Evolutionary conservation across 1,140 invertebrate genomes (phyloP).

Genomic region (Dendroctonus valens): DNA sequence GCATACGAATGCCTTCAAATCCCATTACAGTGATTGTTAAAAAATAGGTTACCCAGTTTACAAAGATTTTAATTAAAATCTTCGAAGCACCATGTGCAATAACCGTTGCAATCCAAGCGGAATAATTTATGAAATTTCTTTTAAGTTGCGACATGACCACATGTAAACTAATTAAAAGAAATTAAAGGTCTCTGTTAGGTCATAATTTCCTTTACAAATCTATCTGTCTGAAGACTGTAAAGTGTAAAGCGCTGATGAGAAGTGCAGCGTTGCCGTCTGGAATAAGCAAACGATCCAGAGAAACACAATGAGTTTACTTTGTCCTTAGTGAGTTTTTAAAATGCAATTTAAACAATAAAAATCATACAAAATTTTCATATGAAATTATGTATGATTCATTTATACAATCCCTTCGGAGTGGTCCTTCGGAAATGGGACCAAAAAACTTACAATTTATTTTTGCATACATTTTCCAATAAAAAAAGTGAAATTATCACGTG

Average conservation of each 20-base stretch:
- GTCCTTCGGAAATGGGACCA: too few relatives aligned
- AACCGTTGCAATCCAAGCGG: constrained; percentile 25
- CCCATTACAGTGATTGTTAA: too few relatives aligned
- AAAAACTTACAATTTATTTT: too few relatives aligned
- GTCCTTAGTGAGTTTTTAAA: too few relatives aligned
- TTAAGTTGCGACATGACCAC: constrained; percentile 34
- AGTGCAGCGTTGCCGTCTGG: constrained; percentile 2
- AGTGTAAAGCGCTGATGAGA: not conserved
- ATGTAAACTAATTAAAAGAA: constrained; percentile 41
- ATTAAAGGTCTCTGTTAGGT: constrained; percentile 41
- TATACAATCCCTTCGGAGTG: too few relatives aligned
- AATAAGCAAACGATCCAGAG: constrained; percentile 21
- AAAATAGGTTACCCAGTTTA: constrained; percentile 4
- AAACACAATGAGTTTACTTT: not conserved
- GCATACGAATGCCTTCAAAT: too few relatives aligned
- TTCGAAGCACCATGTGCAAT: constrained; percentile 25
- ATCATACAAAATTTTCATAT: too few relatives aligned
- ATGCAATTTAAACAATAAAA: too few relatives aligned
- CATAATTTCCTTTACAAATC: constrained; percentile 46
- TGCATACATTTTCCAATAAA: too few relatives aligned
- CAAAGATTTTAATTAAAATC: constrained; percentile 29
- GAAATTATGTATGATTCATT: too few relatives aligned
- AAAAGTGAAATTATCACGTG: too few relatives aligned
- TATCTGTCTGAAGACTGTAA: constrained; percentile 39
- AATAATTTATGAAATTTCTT: constrained; percentile 38